Evolutionary conservation across 2,113 vertebrate species (phyloP), one percentile per base, ranked within the genome.

Genomic region (Odocoileus hemionus): DNA sequence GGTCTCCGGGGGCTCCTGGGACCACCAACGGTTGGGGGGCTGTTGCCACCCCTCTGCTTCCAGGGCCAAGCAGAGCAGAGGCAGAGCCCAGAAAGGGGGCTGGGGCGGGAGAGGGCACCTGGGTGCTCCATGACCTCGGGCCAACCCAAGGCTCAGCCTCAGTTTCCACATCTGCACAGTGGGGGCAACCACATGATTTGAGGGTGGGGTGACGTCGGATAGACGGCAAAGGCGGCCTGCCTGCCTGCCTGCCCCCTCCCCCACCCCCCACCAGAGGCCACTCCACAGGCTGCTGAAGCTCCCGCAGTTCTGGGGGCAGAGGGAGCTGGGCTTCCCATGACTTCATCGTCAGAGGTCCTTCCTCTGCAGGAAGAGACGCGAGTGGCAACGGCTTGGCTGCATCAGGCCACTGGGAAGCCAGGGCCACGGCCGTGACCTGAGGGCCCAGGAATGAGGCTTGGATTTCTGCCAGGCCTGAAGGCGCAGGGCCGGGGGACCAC

Each of bases 241-340:
- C 39, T 50, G 89, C 7, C 15, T 33, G 33, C 9, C 61, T 1
- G 0, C 7, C 54, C 17, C 21, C 16, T 4, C 15, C 7, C 16
- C 1, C 7, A 7, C 1, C 61, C 6, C 0, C 33, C 15, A 3
- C 1, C 1, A 7, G 82, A 97, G 97, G 84, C 86, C 94, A 83
- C 92, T 47, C 86, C 86, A 39, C 19, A n/a, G 57, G 90, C 3
- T 30, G 45, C 91, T n/a, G 39, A 33, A 54, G 57, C 60, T 86
- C 94, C 76, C 67, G 13, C 4, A 61, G 91, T 89, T 93, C 94
- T 64, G 1, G 0, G 57, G 47, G n/a, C 33, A 13, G 58, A 97
- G 54, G 55, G 91, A 87, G 57, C 64, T 36, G 64, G 39, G 15
- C 58, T 98, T 98, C 98, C 97, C 97, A 98, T 98, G 97, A 98